phyloP scores from a whole-genome alignment of 2,797 vertebrate species.

The Channallabes apus region DNA sequence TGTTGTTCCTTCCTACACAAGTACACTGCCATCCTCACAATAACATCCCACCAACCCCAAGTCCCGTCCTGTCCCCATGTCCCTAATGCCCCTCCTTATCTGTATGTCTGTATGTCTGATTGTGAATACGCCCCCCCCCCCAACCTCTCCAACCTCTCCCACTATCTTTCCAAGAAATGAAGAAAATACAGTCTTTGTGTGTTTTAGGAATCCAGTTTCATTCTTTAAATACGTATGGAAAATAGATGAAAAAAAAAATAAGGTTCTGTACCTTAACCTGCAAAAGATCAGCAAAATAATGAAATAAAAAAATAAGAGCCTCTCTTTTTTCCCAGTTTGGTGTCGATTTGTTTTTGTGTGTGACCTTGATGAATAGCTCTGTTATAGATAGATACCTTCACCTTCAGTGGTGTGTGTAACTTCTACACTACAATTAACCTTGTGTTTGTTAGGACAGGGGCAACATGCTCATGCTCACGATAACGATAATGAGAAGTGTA shows the following conservation, averaged over 20 bases:
- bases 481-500: background rate
- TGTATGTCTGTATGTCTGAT: slow-evolving; percentile 37
- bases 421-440: background rate
- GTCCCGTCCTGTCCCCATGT: background rate
- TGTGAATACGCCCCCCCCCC: slow-evolving; percentile 44
- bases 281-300: slow-evolving; percentile 65
- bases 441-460: background rate
- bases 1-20: slow-evolving; percentile 39
- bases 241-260: slow-evolving; percentile 55
- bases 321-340: slow-evolving; percentile 76
- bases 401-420: background rate
- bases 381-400: background rate
- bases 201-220: slow-evolving; percentile 75
- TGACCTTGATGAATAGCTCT: slow-evolving; percentile 43
- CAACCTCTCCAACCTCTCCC: background rate
- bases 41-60: background rate
- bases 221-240: slow-evolving; percentile 65
- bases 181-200: slow-evolving; percentile 71
- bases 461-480: background rate
- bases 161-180: slow-evolving; percentile 53
- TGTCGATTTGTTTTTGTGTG: slow-evolving; percentile 69
- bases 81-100: background rate
- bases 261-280: slow-evolving; percentile 60
- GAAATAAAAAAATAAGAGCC: slow-evolving; percentile 74
- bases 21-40: slow-evolving; percentile 28